Evolutionary conservation across 2,888 invertebrate species (phyloP).

Genomic region (Drosophila putrida): DNA sequence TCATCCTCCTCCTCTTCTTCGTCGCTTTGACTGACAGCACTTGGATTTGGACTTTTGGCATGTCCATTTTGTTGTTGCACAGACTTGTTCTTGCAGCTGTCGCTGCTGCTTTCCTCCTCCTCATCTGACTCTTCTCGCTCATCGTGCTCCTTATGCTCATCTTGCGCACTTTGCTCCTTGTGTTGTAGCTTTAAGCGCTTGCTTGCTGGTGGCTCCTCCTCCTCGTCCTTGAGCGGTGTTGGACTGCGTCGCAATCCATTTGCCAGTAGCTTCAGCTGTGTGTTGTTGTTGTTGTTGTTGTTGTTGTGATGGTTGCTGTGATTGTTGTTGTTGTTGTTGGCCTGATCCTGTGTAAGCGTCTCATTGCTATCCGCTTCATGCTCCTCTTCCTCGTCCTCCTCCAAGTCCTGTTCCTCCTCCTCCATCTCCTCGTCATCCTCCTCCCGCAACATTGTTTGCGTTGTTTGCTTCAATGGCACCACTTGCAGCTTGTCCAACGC

Average conservation of each 20-base stretch:
- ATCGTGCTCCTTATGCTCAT: slow-evolving; percentile 21
- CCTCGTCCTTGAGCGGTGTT: slow-evolving; percentile 47
- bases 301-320: slow-evolving; percentile 38
- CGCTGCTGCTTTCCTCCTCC: slow-evolving; percentile 3
- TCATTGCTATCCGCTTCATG: slow-evolving; percentile 59
- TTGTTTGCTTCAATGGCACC: slow-evolving; percentile 58
- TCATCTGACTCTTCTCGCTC: slow-evolving; percentile 19
- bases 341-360: slow-evolving; percentile 58
- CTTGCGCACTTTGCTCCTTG: slow-evolving; percentile 5
- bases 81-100: slow-evolving; percentile 12
- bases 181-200: slow-evolving; percentile 41
- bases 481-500: slow-evolving; percentile 60
- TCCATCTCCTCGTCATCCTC: slow-evolving; percentile 29
- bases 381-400: slow-evolving; percentile 34
- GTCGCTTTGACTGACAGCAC: slow-evolving; percentile 38
- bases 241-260: slow-evolving; percentile 59
- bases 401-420: slow-evolving; percentile 35
- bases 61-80: slow-evolving; percentile 24
- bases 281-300: slow-evolving; percentile 37
- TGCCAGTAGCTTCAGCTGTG: slow-evolving; percentile 28
- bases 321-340: slow-evolving; percentile 64
- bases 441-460: slow-evolving; percentile 51
- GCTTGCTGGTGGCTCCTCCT: slow-evolving; percentile 26
- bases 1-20: slow-evolving; percentile 51
- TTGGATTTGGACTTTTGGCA: slow-evolving; percentile 42